Evolutionary conservation across 2,797 vertebrate genomes (phyloP).

Genomic region (Stomatorhinus walkeri): DNA sequence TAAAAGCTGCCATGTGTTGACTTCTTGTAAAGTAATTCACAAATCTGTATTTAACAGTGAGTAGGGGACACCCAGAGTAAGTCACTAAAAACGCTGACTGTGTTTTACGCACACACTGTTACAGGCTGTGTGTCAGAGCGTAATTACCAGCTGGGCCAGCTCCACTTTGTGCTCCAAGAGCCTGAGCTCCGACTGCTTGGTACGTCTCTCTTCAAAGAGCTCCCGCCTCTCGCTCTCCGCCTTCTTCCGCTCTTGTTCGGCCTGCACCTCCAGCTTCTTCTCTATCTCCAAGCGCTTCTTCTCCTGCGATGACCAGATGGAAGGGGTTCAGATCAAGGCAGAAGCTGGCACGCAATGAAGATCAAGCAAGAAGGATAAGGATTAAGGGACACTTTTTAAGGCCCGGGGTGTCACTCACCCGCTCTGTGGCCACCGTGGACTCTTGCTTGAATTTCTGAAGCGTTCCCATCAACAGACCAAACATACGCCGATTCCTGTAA

Average conservation of each 20-base stretch:
- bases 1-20: not conserved
- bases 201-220: slow-evolving; percentile 91
- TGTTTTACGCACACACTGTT: not conserved
- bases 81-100: not conserved
- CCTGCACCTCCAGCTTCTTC: slow-evolving; percentile 95
- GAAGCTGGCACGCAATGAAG: not conserved
- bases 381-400: not conserved
- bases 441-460: slow-evolving; percentile 98
- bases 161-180: slow-evolving; percentile 97
- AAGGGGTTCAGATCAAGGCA: not conserved
- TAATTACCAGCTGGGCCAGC: slow-evolving; percentile 87
- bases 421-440: slow-evolving; percentile 86
- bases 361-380: not conserved
- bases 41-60: not conserved
- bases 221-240: slow-evolving; percentile 90
- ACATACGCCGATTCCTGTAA: slow-evolving; percentile 96
- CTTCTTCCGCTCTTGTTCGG: slow-evolving; percentile 88
- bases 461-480: slow-evolving; percentile 98
- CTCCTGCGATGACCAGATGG: slow-evolving; percentile 58
- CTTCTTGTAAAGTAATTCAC: not conserved
- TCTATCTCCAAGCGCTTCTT: slow-evolving; percentile 93
- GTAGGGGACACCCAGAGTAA: not conserved
- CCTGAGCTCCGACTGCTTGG: slow-evolving; percentile 92
- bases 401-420: slow-evolving; percentile 57
- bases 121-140: not conserved